Evolutionary conservation across 2,888 invertebrate genomes (phyloP), one percentile per base, ranked within the genome.

Genomic region (Microctonus aethiopoides): DNA sequence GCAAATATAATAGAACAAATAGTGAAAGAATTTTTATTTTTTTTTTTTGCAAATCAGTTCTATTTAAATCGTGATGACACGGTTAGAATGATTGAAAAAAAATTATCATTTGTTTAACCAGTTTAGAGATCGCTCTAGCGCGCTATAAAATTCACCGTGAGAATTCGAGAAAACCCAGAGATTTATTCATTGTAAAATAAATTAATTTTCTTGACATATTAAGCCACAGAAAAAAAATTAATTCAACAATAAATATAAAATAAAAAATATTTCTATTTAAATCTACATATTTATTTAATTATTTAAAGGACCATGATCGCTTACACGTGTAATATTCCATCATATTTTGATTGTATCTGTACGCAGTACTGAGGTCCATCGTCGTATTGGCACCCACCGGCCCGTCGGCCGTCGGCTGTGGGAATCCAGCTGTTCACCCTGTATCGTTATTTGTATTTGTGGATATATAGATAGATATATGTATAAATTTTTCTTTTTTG

Each of bases 291-390:
- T n/a, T n/a, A n/a, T n/a, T n/a, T n/a, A n/a, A n/a, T n/a, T n/a
- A n/a, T n/a, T n/a, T n/a, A 29, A 29, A 5, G 29, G 7, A 29
- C 4, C 3, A 29, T 7, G 29, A 29, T 5, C 29, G 29, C 29
- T 95, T 92, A 96, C 96, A 97, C 87, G 97, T 97, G 87, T 97
- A 97, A 89, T 97, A 97, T 91, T 98, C 98, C 97, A 97, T 97
- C 96, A 97, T 97, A 88, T 96, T 97, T 86, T 97, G 96, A 89
- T 97, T 97, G 90, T 97, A 97, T 83, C 97, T 91, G 88, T 97
- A 97, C 82, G 96, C 96, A 84, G 96, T 96, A 86, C 95, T 94
- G 83, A 97, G 91, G 89, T 97, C 96, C 92, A 97, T 95, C 73
- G 46, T 46, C 16, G 78, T 80, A 69, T 62, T 46, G 63, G 41